A percentile compares a stretch with the other conserved stretches of the same genome.
These are phyloP conservation scores for Herpailurus yagouaroundi DNA, from an alignment of 2,113 vertebrate species.

Conservation along the genomic window DNA sequence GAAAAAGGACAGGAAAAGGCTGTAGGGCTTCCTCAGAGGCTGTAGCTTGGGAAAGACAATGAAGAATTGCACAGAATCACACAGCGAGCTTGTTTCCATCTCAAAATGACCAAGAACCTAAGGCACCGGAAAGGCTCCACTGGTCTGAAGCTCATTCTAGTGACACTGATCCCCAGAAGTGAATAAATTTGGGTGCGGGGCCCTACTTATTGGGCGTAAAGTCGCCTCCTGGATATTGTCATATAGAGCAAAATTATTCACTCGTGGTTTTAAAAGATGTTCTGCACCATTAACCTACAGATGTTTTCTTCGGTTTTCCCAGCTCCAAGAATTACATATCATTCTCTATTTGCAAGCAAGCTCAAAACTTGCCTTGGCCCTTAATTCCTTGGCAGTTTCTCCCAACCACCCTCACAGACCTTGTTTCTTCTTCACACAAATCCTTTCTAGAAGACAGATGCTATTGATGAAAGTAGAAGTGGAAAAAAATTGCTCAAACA, in stretches of 20 bases:
- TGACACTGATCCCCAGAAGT: background rate
- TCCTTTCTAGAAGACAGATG: background rate
- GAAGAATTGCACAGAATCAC: background rate
- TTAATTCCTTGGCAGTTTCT: background rate
- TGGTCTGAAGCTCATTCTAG: background rate
- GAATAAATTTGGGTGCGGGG: background rate
- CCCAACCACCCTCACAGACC: background rate
- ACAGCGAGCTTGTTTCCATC: fast-evolving
- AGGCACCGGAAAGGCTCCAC: background rate
- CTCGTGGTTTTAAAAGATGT: background rate
- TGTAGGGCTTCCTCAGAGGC: background rate
- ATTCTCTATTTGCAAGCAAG: background rate
- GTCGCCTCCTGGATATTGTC: background rate
- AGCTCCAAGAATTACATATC: background rate
- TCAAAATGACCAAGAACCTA: background rate
- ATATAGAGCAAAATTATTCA: background rate
- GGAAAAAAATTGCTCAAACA: background rate
- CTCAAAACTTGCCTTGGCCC: background rate
- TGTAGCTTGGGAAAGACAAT: background rate
- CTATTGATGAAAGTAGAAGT: background rate
- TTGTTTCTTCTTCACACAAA: too few species aligned
- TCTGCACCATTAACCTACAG: background rate
- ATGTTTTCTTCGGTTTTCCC: background rate
- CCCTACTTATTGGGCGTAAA: background rate
- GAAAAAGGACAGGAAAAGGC: background rate